Evolutionary conservation across 1,140 invertebrate genomes (phyloP).

Genomic region (Latrodectus geometricus): DNA sequence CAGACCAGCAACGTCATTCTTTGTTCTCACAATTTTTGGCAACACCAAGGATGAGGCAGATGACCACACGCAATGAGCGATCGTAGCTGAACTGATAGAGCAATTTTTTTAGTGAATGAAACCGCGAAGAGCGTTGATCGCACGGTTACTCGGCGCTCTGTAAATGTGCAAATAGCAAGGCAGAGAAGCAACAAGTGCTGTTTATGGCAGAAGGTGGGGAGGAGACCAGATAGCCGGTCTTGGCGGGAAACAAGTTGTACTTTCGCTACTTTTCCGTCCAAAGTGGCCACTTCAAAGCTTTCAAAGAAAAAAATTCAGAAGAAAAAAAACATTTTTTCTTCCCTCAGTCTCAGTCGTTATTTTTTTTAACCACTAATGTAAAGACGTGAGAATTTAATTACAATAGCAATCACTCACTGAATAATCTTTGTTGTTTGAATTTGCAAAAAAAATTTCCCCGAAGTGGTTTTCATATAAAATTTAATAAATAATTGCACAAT

Average conservation of each 20-base stretch:
- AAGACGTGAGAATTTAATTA: too few relatives aligned
- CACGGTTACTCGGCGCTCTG: background rate
- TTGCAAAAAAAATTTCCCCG: too few relatives aligned
- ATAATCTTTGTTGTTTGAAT: too few relatives aligned
- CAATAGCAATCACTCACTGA: too few relatives aligned
- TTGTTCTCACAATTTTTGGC: background rate
- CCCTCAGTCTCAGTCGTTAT: too few relatives aligned
- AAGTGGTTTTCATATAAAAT: too few relatives aligned
- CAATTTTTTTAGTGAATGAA: background rate
- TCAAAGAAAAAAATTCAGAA: constrained; percentile 11
- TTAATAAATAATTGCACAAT: too few relatives aligned
- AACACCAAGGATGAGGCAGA: background rate
- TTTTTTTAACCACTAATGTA: too few relatives aligned
- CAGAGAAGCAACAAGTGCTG: constrained; percentile 49
- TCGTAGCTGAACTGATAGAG: background rate
- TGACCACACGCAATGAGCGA: constrained; percentile 43
- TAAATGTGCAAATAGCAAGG: background rate
- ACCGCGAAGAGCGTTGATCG: background rate
- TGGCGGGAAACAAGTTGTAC: constrained; percentile 58
- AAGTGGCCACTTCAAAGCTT: constrained; percentile 43
- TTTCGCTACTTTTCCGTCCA: constrained; percentile 29
- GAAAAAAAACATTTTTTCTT: background rate
- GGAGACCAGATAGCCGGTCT: constrained; percentile 25
- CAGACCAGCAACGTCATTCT: background rate
- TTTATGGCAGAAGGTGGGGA: constrained; percentile 2